Evolutionary conservation across 2,113 vertebrate species (phyloP).

Genomic region (Caracal caracal): DNA sequence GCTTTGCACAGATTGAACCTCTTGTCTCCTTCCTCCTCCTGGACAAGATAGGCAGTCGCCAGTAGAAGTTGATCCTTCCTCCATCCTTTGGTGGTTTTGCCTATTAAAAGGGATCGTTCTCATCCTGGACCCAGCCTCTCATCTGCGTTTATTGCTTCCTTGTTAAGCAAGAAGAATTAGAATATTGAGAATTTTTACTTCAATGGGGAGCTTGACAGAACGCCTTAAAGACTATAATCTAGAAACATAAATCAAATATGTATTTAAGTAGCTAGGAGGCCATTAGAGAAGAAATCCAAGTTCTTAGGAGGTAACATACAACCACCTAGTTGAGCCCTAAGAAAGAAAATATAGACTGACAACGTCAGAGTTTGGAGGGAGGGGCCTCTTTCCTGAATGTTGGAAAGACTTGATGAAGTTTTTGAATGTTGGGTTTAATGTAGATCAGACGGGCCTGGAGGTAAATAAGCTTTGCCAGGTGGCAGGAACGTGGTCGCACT

Average conservation of each 20-base stretch:
- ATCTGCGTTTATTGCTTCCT: neutral
- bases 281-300: slow-evolving; percentile 22
- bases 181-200: slow-evolving; percentile 39
- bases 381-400: neutral
- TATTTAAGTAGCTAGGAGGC: slow-evolving; percentile 33
- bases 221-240: slow-evolving; percentile 56
- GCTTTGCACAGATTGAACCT: fast-evolving
- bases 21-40: neutral
- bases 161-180: slow-evolving; percentile 10
- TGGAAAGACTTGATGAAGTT: neutral
- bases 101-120: neutral
- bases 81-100: neutral
- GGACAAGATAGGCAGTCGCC: neutral
- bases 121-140: neutral
- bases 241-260: neutral
- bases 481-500: neutral
- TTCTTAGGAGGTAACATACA: neutral
- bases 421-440: neutral
- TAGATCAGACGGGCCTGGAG: neutral
- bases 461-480: neutral
- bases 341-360: slow-evolving; percentile 24
- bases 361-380: fast-evolving
- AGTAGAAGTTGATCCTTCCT: neutral
- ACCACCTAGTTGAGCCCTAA: neutral
- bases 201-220: neutral